Base-by-base conservation (phyloP, 2,797 vertebrate species). In the Alcedo atthis region DNA sequence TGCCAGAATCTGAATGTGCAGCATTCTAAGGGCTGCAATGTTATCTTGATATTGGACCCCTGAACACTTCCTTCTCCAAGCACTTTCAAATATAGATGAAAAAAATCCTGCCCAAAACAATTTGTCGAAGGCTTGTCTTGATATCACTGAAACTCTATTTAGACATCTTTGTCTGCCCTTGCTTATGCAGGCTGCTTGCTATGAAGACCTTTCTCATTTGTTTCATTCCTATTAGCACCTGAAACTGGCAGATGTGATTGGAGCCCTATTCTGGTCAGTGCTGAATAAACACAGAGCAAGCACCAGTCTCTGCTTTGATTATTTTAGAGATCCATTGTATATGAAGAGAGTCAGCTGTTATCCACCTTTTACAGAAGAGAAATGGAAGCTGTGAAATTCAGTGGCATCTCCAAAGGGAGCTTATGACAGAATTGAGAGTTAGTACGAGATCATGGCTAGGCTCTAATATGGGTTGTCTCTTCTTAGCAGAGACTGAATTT, bases 1-100 rank as follows among this genome's bases (percentile, higher is more conserved):
- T 87, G 88, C 92, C 87, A 91, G 73, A 81, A 84, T 76, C 66
- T 84, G 86, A 78, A 49, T 81, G 46, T 81, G 85, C 79, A 90
- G 40, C 5, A 5, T 76, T 88, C 64, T 88, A 66, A 85, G 46
- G 33, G 21, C 58, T 88, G 32, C 74, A 59, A 19, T 87, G 83
- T 95, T 89, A 76, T 95, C 79, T 83, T 89, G 90, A 74, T 89
- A 70, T 46, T 55, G 63, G 57, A 70, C 53, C 53, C 33, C 62
- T 85, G 77, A 54, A 86, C 17, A 12, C 69, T 88, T 87, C 74
- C 66, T 93, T 90, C 37, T 93, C 62, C 81, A 91, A 78, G 89
- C 55, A 46, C 55, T 64, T 93, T 63, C 46, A 82, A 64, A 74
- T 75, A 58, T 25, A 57, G 49, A 30, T 49, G 37, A 54, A 74